Evolutionary conservation across 2,797 vertebrate genomes (phyloP).

Genomic region (Ibycter americanus): DNA sequence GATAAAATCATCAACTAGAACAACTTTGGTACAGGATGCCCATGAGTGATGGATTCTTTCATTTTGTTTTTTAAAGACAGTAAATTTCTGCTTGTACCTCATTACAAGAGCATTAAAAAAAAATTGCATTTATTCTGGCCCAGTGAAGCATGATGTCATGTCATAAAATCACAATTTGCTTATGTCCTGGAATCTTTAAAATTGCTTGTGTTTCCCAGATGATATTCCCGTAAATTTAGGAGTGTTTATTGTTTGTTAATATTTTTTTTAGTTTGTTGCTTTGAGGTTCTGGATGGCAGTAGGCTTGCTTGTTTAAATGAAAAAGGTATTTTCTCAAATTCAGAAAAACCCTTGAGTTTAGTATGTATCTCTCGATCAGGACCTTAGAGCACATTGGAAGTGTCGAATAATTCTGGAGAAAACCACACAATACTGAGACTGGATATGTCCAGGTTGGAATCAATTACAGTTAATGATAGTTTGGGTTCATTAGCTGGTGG

Average conservation of each 20-base stretch:
- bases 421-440: not conserved
- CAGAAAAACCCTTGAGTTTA: not conserved
- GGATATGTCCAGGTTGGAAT: not conserved
- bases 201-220: not conserved
- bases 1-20: not conserved
- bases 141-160: not conserved
- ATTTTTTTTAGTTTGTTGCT: not conserved
- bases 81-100: not conserved
- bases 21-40: not conserved
- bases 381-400: not conserved
- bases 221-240: not conserved
- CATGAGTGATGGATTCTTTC: not conserved
- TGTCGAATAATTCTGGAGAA: not conserved
- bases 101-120: not conserved
- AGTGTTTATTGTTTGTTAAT: not conserved
- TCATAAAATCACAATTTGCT: not conserved
- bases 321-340: not conserved
- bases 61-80: not conserved
- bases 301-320: not conserved
- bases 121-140: not conserved
- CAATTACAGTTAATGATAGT: not conserved
- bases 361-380: not conserved
- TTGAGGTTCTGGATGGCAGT: not conserved
- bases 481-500: not conserved
- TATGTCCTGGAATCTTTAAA: not conserved